Evolutionary conservation across 2,113 vertebrate species (phyloP).

Genomic region (Mustela lutreola): DNA sequence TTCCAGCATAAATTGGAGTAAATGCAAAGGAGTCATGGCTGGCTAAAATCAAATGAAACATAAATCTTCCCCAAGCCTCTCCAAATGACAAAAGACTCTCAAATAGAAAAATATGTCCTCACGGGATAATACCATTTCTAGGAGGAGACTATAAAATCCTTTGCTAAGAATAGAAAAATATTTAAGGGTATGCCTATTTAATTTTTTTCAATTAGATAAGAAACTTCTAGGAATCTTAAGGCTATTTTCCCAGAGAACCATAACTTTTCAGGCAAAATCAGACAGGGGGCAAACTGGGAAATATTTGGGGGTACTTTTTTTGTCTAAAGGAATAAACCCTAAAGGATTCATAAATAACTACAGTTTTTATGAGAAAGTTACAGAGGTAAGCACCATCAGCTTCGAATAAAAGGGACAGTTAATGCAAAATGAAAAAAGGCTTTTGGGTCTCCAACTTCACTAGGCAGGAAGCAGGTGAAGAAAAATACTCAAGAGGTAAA

Average conservation of each 20-base stretch:
- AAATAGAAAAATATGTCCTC: not conserved
- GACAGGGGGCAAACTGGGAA: not conserved
- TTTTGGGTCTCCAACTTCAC: not conserved
- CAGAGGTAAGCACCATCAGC: not conserved
- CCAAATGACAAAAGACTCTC: not conserved
- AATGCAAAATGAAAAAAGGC: not conserved
- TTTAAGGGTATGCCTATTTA: not conserved
- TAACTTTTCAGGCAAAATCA: not conserved
- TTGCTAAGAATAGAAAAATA: slow-evolving; percentile 15
- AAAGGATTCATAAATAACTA: not conserved
- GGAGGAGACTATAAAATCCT: not conserved
- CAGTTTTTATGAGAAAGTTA: not conserved
- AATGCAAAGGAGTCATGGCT: not conserved
- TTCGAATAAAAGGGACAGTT: not conserved
- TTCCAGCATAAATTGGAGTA: not conserved
- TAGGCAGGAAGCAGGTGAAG: not conserved
- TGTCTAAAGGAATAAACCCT: not conserved
- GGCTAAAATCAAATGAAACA: not conserved
- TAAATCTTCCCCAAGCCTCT: not conserved
- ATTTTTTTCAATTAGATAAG: not conserved
- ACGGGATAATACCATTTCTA: not conserved
- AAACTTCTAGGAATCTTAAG: not conserved
- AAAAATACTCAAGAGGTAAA: not conserved
- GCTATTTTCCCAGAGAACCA: not conserved
- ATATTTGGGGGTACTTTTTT: not conserved